phyloP scores from a whole-genome alignment of 2,888 invertebrate species.

The Drosophila mulleri region DNA sequence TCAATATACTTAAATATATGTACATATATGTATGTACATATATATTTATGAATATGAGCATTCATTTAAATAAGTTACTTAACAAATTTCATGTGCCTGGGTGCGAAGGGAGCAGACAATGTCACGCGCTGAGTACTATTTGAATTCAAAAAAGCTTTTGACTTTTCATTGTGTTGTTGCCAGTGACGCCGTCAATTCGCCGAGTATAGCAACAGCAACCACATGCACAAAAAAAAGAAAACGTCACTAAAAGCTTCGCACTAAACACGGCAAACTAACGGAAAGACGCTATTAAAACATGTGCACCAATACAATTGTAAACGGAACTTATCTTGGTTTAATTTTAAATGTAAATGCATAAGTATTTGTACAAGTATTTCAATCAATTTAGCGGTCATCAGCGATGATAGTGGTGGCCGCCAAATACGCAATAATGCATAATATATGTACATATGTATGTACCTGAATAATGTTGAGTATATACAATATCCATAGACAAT shows the following conservation, averaged over 20 bases:
- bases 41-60: no score
- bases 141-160: slow-evolving; percentile 12
- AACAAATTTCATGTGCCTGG: neutral
- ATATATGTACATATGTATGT: neutral
- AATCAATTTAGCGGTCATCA: slow-evolving; percentile 46
- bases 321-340: slow-evolving; percentile 11
- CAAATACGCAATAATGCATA: slow-evolving; percentile 26
- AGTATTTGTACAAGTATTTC: slow-evolving; percentile 1
- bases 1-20: neutral
- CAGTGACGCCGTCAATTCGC: slow-evolving; percentile 23
- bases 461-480: no score
- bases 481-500: neutral
- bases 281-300: slow-evolving; percentile 36
- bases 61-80: neutral
- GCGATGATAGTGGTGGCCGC: slow-evolving; percentile 19
- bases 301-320: slow-evolving; percentile 12
- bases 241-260: slow-evolving; percentile 32
- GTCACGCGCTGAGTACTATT: slow-evolving; percentile 12
- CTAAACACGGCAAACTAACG: neutral
- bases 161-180: slow-evolving; percentile 4
- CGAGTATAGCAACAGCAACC: slow-evolving; percentile 47
- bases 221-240: neutral
- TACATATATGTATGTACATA: no score
- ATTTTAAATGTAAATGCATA: slow-evolving; percentile 18
- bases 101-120: neutral